Percentiles rank a stretch among this genome's conserved stretches.
These are phyloP conservation scores for Paramuricea clavata DNA, from an alignment of 92 coral and sea anemone species.

Conservation along the genomic window DNA sequence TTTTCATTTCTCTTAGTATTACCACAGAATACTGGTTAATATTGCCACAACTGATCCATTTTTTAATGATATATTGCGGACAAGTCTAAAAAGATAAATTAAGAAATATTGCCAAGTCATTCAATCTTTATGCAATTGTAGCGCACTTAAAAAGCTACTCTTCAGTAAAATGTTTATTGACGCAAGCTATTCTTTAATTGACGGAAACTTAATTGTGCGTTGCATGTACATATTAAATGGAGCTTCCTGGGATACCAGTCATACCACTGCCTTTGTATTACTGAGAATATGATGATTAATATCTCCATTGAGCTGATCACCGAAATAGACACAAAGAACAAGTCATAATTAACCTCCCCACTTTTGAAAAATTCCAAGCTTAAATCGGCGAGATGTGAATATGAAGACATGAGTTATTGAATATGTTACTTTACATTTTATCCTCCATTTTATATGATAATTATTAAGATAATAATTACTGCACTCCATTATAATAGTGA, in stretches of 20 bases:
- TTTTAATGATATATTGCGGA: too few species aligned
- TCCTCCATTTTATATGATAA: too few species aligned
- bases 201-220: conserved; percentile 3
- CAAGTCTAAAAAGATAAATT: not conserved
- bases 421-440: too few species aligned
- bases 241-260: conserved; percentile 3
- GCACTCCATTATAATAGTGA: not conserved
- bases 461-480: not conserved
- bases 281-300: not conserved
- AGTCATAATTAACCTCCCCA: not conserved
- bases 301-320: too few species aligned
- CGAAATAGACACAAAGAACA: too few species aligned
- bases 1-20: too few species aligned
- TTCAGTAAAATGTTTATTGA: conserved; percentile 5
- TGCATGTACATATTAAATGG: not conserved
- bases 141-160: not conserved
- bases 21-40: too few species aligned
- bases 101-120: conserved; percentile 18
- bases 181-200: conserved; percentile 14
- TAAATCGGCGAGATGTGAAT: not conserved
- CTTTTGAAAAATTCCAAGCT: not conserved
- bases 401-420: too few species aligned
- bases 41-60: too few species aligned
- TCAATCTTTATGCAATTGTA: not conserved
- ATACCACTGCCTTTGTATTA: conserved; percentile 8